phyloP scores from a whole-genome alignment of 2,797 vertebrate species.

The Spinus pinus region DNA sequence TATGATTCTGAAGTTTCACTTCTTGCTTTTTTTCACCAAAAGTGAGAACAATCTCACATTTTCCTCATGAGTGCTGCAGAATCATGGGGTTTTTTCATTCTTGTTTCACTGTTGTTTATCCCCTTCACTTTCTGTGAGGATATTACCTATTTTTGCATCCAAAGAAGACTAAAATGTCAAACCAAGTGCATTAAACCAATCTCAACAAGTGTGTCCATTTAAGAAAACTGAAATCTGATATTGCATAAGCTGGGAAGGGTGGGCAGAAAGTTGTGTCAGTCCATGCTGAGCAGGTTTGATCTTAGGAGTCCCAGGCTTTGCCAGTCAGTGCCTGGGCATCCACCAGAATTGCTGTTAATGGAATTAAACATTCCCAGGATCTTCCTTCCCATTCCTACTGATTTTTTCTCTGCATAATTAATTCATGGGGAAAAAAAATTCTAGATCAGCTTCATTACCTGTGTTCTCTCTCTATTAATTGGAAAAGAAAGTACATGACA shows the following conservation, averaged over 20 bases:
- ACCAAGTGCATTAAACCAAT: not conserved
- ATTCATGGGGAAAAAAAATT: accelerated
- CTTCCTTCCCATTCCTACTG: not conserved
- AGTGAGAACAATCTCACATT: not conserved
- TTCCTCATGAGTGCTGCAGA: not conserved
- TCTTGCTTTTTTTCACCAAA: not conserved
- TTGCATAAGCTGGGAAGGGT: not conserved
- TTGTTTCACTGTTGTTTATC: not conserved
- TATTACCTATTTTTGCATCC: not conserved
- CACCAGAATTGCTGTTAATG: not conserved
- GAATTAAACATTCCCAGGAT: not conserved
- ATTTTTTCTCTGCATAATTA: not conserved
- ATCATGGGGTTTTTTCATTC: accelerated
- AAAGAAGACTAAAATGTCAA: not conserved
- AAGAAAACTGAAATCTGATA: not conserved
- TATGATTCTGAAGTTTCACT: not conserved
- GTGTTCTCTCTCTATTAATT: not conserved
- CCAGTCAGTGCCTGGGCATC: not conserved
- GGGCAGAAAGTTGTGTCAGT: accelerated
- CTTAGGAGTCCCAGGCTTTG: accelerated
- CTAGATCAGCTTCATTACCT: not conserved
- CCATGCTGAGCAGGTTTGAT: not conserved
- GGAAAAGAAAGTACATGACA: not conserved
- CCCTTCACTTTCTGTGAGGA: not conserved
- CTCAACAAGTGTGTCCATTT: not conserved